Base-by-base conservation (phyloP, 2,113 vertebrate genomes). In the Lepisosteus osseus region DNA sequence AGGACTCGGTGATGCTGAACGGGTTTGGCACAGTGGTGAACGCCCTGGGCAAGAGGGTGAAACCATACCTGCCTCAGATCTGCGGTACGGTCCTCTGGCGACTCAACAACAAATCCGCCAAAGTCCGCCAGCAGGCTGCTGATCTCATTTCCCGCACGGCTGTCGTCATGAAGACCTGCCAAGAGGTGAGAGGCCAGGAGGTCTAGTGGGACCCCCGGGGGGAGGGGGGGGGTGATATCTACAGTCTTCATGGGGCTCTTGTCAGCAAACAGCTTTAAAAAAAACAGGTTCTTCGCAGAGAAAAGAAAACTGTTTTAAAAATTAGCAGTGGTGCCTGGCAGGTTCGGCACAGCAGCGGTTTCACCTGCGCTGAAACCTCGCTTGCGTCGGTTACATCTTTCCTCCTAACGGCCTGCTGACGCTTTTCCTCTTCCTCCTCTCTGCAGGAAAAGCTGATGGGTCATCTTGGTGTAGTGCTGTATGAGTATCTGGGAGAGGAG, bases 1-100 rank as follows among this genome's bases (percentile, higher is more conserved):
- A 99, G 97, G 97, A 99, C 80, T 99, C 97, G 3, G 97, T 99
- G 70, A 99, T 99, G 97, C 83, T 99, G 78, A 99, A 99, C 51
- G 97, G 97, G 40, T 99, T 99, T 68, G 97, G 97, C 69, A 99
- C 97, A 0, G 97, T 99, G 72, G 97, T 99, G 64, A 99, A 99
- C 77, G 97, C 97, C 74, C 94, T 99, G 0, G 97, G 97, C 68
- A 99, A 99, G 80, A 91, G 97, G 7, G 97, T 99, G 29, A 99
- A 99, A 61, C 97, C 97, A 1, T 99, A 99, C 84, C 86, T 99
- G 87, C 97, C 97, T 45, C 97, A 99, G 86, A 99, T 99, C 83
- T 99, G 97, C 44, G 97, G 97, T 93, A 99, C 97, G 0, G 97
- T 99, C 65, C 80, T 99, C 75, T 99, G 97, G 97, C 95, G 96